phyloP scores from a whole-genome alignment of 2,113 vertebrate genomes.

The Solea solea region DNA sequence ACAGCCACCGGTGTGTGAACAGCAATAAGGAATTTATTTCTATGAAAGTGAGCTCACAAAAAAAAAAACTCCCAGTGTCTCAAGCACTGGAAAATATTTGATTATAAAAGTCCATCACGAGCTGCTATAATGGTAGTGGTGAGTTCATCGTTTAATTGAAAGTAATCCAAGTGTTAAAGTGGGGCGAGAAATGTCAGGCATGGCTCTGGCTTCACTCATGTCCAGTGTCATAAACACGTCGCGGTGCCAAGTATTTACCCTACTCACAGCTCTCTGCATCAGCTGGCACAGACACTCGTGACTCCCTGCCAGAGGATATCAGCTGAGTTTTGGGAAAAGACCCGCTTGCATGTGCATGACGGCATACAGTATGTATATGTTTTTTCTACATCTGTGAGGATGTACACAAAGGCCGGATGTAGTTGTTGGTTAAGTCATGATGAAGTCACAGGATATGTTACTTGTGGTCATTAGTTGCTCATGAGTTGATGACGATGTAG shows the following conservation, averaged over 20 bases:
- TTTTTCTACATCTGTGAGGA: not conserved
- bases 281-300: conserved; percentile 17
- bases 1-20: not conserved
- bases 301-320: conserved; percentile 42
- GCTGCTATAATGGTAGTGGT: conserved; percentile 17
- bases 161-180: conserved; percentile 33
- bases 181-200: conserved; percentile 16
- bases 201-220: conserved; percentile 30
- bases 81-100: conserved; percentile 5
- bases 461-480: not conserved
- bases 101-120: conserved; percentile 7
- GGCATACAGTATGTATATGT: not conserved
- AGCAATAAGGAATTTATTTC: not conserved
- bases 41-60: not conserved
- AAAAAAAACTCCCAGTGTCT: not conserved
- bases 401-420: not conserved
- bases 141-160: conserved; percentile 36
- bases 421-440: not conserved
- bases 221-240: conserved; percentile 67
- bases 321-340: conserved; percentile 36
- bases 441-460: not conserved
- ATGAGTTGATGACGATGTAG: not conserved
- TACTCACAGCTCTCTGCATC: conserved; percentile 37
- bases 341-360: not conserved
- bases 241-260: conserved; percentile 57